These are phyloP conservation scores for Gisinianus flammeolus DNA, from an alignment of 2,888 invertebrate genomes.

Conservation along the genomic window DNA sequence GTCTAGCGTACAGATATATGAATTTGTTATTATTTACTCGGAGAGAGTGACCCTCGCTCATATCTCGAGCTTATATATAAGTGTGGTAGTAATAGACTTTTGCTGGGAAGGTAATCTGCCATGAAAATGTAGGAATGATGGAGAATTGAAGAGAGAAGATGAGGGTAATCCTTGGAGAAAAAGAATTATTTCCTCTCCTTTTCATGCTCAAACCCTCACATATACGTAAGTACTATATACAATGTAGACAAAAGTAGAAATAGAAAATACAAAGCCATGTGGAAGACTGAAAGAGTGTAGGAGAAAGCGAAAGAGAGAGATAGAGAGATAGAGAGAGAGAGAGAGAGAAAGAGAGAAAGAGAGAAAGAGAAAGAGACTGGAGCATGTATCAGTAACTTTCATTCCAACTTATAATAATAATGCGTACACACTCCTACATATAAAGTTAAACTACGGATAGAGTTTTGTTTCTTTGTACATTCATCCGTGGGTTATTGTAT, in stretches of 20 bases:
- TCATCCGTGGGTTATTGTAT: neutral
- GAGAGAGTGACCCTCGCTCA: neutral
- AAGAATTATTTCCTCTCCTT: neutral
- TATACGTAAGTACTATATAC: no score
- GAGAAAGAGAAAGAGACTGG: no score
- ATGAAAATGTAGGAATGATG: neutral
- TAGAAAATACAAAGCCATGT: no score
- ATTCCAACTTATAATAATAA: neutral
- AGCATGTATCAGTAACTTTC: neutral
- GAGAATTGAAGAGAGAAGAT: neutral
- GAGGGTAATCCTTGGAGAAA: neutral
- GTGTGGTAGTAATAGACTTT: neutral
- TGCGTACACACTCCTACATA: neutral
- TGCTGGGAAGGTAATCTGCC: neutral
- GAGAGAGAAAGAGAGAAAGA: no score
- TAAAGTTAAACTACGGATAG: neutral
- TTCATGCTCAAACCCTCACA: neutral
- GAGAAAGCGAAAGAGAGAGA: no score
- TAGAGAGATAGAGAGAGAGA: no score
- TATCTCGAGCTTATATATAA: neutral
- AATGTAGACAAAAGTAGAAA: no score
- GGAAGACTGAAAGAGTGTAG: no score
- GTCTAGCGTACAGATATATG: neutral
- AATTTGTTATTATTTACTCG: no score
- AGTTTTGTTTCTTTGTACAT: neutral